Percentiles rank a stretch among this genome's conserved stretches.
phyloP scores from a whole-genome alignment of 2,797 vertebrate species.

The Orientallactaga sibirica region DNA sequence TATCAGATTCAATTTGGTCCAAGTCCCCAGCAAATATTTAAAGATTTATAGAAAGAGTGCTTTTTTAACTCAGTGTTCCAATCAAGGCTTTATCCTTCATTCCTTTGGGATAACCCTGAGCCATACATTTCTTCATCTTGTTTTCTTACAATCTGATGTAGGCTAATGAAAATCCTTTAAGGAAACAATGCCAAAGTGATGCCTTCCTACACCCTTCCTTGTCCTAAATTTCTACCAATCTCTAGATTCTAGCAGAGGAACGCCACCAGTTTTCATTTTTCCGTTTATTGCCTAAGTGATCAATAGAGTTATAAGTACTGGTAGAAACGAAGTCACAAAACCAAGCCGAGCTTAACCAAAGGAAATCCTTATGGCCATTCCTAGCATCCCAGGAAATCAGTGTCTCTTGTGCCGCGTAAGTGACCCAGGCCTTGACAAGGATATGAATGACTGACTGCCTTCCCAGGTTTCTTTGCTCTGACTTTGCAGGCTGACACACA shows the following conservation, averaged over 20 bases:
- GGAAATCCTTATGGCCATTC: slow-evolving; percentile 23
- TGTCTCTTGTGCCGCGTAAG: not conserved
- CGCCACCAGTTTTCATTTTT: not conserved
- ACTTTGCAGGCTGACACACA: not conserved
- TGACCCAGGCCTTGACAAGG: slow-evolving; percentile 28
- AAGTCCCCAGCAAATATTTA: slow-evolving; percentile 47
- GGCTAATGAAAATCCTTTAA: slow-evolving; percentile 11
- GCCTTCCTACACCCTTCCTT: not conserved
- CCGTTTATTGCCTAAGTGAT: not conserved
- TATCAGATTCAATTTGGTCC: not conserved
- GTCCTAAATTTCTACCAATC: not conserved
- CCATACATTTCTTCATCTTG: slow-evolving; percentile 35
- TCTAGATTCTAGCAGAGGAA: not conserved
- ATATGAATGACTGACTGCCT: slow-evolving; percentile 40
- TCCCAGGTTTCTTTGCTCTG: slow-evolving; percentile 26
- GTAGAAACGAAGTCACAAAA: not conserved
- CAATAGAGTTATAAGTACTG: not conserved
- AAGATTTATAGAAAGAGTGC: slow-evolving; percentile 56
- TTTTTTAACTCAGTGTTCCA: slow-evolving; percentile 20
- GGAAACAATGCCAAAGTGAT: not conserved
- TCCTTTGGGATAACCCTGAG: slow-evolving; percentile 43
- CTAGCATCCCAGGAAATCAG: slow-evolving; percentile 3
- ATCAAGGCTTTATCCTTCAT: slow-evolving; percentile 7
- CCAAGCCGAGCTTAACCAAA: slow-evolving; percentile 42
- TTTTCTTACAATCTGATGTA: slow-evolving; percentile 46